A percentile compares a stretch with the other conserved stretches of the same genome.
These are phyloP conservation scores for Eptesicus fuscus DNA, from an alignment of 2,113 vertebrate species.

Conservation along the genomic window DNA sequence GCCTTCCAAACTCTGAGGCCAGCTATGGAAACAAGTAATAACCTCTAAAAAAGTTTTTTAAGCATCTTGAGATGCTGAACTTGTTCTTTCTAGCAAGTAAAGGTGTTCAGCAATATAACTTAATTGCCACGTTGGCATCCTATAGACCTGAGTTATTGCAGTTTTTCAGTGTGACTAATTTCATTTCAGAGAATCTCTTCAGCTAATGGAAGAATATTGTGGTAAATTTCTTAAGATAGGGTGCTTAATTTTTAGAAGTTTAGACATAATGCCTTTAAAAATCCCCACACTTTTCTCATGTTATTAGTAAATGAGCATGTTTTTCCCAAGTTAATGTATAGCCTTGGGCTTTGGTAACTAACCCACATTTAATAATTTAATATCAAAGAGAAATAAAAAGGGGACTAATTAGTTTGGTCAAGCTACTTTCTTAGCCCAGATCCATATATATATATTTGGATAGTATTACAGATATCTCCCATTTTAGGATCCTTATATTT, in stretches of 20 bases:
- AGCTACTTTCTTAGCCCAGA: background rate
- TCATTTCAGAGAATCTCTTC: background rate
- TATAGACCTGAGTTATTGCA: background rate
- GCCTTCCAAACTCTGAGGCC: background rate
- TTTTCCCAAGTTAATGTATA: background rate
- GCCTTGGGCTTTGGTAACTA: background rate
- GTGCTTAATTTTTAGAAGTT: background rate
- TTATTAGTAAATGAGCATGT: background rate
- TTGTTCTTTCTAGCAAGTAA: background rate
- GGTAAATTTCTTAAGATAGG: background rate
- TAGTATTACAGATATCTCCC: no score
- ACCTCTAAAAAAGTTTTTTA: background rate
- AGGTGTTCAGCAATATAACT: background rate
- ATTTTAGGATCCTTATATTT: background rate
- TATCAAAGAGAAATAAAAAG: background rate
- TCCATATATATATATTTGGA: background rate
- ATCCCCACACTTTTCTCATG: background rate
- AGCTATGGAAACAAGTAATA: background rate
- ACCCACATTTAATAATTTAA: background rate
- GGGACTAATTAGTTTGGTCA: background rate
- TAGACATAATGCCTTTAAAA: background rate
- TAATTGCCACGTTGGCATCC: background rate
- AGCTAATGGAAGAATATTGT: background rate
- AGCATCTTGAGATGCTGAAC: background rate
- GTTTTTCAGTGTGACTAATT: background rate